Evolutionary conservation across 2,113 vertebrate species (phyloP).

Genomic region (Hydropotes inermis): DNA sequence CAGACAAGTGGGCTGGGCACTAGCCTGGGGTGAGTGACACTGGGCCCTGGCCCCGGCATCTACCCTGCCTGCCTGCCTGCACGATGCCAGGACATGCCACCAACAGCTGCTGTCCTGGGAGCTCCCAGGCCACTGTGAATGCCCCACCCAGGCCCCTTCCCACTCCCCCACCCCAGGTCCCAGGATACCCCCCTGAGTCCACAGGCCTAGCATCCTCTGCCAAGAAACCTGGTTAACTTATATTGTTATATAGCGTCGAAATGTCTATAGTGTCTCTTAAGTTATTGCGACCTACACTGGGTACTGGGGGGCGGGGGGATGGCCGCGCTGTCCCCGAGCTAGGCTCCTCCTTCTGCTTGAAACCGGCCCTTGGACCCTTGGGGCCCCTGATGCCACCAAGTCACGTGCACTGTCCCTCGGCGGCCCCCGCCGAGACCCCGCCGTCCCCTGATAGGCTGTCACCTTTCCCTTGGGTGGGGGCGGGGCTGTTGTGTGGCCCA

Average conservation of each 20-base stretch:
- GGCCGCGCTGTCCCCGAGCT: constrained; percentile 14
- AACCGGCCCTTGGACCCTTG: constrained; percentile 26
- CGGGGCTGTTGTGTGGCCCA: background rate
- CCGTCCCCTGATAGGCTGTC: background rate
- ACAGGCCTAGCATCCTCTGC: constrained; percentile 66
- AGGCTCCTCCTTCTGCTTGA: constrained; percentile 66
- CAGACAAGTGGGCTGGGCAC: background rate
- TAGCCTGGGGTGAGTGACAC: background rate
- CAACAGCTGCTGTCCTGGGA: background rate
- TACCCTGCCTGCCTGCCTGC: rapidly evolving
- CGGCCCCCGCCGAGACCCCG: background rate
- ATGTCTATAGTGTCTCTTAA: constrained; percentile 86
- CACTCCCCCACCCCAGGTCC: background rate
- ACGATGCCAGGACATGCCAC: background rate
- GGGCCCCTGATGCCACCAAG: constrained; percentile 16
- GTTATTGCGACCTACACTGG: constrained; percentile 85
- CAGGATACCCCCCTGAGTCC: background rate
- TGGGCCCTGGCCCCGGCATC: background rate
- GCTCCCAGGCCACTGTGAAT: background rate
- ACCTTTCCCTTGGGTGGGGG: background rate
- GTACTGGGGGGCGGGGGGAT: constrained; percentile 51
- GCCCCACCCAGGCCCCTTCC: background rate
- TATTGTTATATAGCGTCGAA: constrained; percentile 83
- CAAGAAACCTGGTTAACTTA: constrained; percentile 84
- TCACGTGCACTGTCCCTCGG: constrained; percentile 10